phyloP scores from a whole-genome alignment of 2,888 invertebrate species.

The Meandrusa payeni region DNA sequence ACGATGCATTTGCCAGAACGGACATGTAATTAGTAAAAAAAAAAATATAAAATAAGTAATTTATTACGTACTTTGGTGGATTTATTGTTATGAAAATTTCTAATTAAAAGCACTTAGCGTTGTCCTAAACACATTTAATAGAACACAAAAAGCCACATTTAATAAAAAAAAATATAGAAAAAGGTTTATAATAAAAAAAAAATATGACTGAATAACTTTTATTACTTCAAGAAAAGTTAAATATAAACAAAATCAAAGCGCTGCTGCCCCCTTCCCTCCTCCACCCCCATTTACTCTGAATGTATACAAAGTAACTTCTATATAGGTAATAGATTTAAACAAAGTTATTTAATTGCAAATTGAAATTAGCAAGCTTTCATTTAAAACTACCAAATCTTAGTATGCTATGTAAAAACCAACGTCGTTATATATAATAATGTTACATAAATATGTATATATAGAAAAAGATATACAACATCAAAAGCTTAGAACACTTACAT shows the following conservation, averaged over 20 bases:
- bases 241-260: conserved; percentile 12
- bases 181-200: conserved; percentile 20
- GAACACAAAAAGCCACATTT: no score
- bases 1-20: no score
- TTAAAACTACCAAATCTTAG: no score
- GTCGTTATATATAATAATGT: neutral
- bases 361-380: neutral
- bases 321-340: neutral
- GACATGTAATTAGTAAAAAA: no score
- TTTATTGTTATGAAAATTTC: no score
- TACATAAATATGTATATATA: neutral
- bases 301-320: no score
- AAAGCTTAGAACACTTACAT: conserved; percentile 12
- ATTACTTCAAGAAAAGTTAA: conserved; percentile 13
- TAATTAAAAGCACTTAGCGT: no score
- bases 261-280: neutral
- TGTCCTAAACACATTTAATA: no score
- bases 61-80: no score
- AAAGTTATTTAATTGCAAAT: neutral
- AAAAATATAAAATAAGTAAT: no score
- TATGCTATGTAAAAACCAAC: no score
- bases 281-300: neutral
- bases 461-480: conserved; percentile 6
- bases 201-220: conserved; percentile 16
- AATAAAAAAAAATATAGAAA: conserved; percentile 4